Evolutionary conservation across 2,113 vertebrate species (phyloP), one percentile per base, ranked within the genome.

Genomic region (Pteruthius melanotis): DNA sequence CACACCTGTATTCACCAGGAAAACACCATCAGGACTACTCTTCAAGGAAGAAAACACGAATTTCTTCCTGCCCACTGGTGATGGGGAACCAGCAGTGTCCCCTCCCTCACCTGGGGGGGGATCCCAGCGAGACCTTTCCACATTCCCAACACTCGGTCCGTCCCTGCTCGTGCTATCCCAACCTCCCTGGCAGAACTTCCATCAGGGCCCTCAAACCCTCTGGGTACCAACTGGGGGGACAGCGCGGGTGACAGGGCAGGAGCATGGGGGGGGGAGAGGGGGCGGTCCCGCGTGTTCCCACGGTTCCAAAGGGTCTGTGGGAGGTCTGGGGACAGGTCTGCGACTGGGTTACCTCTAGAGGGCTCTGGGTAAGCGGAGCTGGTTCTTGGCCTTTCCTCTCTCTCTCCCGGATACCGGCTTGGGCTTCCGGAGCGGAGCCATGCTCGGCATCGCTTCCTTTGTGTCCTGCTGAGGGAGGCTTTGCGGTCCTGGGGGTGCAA

Each of bases 361-460:
- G 94, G 89, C 89, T 78, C 91, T 11, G 60, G 60, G 33, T 2
- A 13, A 79, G 2, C 11, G 3, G 11, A 78, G 65, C 63, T 1
- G 20, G 5, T 4, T 10, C 80, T 24, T 2, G 6, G 53, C 9
- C 3, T 47, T 53, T 71, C 57, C 30, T 22, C 12, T 11, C 12
- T 11, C 10, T 21, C 23, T 52, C 69, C 94, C 91, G 94, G 94
- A 95, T 95, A 37, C 88, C 39, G 54, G 7, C 15, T 44, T 3
- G 39, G 84, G 54, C 44, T 95, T 93, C 94, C 94, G 94, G 93
- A 95, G 93, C 60, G 42, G 27, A 56, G 30, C 64, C 33, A 4
- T 3, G 61, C 52, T 30, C n/a, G 54, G 27, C 45, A 3, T 59
- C 50, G 44, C 18, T 68, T 76, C 91, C 91, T 24, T 93, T 81